Conservation (phyloP, 2,888 invertebrate species). For the Lysandra coridon region DNA sequence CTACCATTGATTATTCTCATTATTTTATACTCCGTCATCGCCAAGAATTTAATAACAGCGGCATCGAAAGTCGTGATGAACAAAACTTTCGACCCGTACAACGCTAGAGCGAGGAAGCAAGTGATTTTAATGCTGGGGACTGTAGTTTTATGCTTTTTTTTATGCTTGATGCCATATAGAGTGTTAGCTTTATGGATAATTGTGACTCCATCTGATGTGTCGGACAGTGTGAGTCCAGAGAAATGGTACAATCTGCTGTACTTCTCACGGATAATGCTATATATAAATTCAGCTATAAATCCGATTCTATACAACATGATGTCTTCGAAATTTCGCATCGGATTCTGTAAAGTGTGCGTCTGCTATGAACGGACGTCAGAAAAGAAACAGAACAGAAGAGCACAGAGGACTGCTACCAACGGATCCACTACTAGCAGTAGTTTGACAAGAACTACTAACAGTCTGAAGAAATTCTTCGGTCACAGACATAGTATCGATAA, state of each 20-base stretch:
- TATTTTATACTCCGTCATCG: constrained; percentile 90
- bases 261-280: constrained; percentile 92
- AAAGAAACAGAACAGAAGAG: constrained; percentile 64
- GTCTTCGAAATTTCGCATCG: constrained; percentile 93
- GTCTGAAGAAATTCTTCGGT: constrained; percentile 74
- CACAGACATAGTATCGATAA: constrained; percentile 71
- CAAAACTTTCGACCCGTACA: constrained; percentile 86
- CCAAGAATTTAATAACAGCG: constrained; percentile 88
- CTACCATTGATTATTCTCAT: constrained; percentile 89
- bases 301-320: constrained; percentile 95
- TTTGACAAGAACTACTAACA: constrained; percentile 81
- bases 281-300: constrained; percentile 94
- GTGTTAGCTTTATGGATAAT: constrained; percentile 92
- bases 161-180: constrained; percentile 93
- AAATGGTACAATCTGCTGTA: constrained; percentile 91
- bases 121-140: constrained; percentile 93
- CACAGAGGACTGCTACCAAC: constrained; percentile 78
- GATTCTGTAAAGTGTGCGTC: constrained; percentile 86
- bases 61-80: constrained; percentile 84
- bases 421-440: constrained; percentile 82
- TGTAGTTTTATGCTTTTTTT: constrained; percentile 92
- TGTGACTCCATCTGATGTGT: constrained; percentile 84
- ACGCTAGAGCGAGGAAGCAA: constrained; percentile 87
- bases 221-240: constrained; percentile 86
- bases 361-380: constrained; percentile 71